phyloP scores from a whole-genome alignment of 2,888 invertebrate genomes.

The Drosophila buzzatii region DNA sequence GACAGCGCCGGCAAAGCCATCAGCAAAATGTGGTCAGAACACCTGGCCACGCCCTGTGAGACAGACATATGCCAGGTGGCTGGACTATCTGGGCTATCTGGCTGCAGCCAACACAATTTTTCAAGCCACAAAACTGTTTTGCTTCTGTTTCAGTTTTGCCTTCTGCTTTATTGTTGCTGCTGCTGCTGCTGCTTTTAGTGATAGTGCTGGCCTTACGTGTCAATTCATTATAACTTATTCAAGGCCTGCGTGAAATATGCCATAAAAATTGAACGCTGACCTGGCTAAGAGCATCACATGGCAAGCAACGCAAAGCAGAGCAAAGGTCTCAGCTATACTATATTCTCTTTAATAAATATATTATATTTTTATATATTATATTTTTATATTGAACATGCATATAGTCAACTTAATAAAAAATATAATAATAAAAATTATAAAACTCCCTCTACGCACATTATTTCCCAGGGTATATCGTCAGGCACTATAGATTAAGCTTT shows the following conservation, averaged over 20 bases:
- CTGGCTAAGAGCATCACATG: slow-evolving; percentile 17
- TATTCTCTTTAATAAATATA: background rate
- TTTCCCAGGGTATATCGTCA: slow-evolving; percentile 31
- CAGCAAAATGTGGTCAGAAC: slow-evolving; percentile 38
- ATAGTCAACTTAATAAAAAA: background rate
- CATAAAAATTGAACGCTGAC: slow-evolving; percentile 59
- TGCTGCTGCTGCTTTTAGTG: slow-evolving; percentile 41
- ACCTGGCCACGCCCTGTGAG: slow-evolving; percentile 23
- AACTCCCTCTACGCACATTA: background rate
- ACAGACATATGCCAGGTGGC: slow-evolving; percentile 14
- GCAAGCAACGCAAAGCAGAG: slow-evolving; percentile 2
- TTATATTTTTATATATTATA: background rate
- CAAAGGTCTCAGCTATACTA: background rate
- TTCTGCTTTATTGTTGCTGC: slow-evolving; percentile 5
- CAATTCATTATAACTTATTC: slow-evolving; percentile 81
- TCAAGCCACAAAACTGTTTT: slow-evolving; percentile 56
- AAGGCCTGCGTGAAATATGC: slow-evolving; percentile 75
- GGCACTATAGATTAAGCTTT: background rate
- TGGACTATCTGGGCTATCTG: slow-evolving; percentile 15
- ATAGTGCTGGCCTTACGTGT: slow-evolving; percentile 75
- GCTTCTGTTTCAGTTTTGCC: slow-evolving; percentile 14
- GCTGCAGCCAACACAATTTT: slow-evolving; percentile 63
- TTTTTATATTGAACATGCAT: background rate
- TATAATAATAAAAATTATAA: background rate
- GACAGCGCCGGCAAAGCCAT: slow-evolving; percentile 37